Evolutionary conservation across 1,140 invertebrate genomes (phyloP).

Genomic region (Anoplophora glabripennis): DNA sequence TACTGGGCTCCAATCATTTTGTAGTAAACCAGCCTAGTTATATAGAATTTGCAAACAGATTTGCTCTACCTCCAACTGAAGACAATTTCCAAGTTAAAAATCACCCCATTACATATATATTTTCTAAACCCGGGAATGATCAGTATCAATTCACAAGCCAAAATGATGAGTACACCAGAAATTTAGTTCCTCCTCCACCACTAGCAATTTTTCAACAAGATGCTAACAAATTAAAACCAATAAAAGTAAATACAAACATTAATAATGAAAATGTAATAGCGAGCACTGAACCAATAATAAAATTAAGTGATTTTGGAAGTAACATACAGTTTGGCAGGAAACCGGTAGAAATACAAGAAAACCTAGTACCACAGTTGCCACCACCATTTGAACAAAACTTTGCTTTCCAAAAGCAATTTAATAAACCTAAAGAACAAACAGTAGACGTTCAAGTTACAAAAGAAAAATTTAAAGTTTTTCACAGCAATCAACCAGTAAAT

Average conservation of each 20-base stretch:
- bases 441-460: conserved; percentile 44
- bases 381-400: conserved; percentile 18
- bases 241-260: conserved; percentile 18
- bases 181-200: conserved; percentile 37
- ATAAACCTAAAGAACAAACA: conserved; percentile 21
- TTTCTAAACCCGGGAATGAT: conserved; percentile 17
- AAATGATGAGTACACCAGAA: conserved; percentile 41
- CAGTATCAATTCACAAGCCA: conserved; percentile 16
- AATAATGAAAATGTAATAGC: too few species aligned
- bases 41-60: conserved; percentile 36
- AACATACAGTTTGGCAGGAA: background rate
- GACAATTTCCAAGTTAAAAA: conserved; percentile 18
- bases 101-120: conserved; percentile 15
- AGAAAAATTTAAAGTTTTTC: conserved; percentile 43
- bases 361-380: conserved; percentile 25
- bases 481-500: conserved; percentile 30
- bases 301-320: too few species aligned
- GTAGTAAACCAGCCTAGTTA: conserved; percentile 30
- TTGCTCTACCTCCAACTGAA: conserved; percentile 21
- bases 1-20: conserved; percentile 24
- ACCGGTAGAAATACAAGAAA: conserved; percentile 14
- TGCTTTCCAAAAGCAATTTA: conserved; percentile 6
- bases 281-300: conserved; percentile 6
- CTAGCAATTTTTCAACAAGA: conserved; percentile 22
- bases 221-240: conserved; percentile 25